Evolutionary conservation across 2,113 vertebrate genomes (phyloP), one percentile per base, ranked within the genome.

Genomic region (Psettodes erumei): DNA sequence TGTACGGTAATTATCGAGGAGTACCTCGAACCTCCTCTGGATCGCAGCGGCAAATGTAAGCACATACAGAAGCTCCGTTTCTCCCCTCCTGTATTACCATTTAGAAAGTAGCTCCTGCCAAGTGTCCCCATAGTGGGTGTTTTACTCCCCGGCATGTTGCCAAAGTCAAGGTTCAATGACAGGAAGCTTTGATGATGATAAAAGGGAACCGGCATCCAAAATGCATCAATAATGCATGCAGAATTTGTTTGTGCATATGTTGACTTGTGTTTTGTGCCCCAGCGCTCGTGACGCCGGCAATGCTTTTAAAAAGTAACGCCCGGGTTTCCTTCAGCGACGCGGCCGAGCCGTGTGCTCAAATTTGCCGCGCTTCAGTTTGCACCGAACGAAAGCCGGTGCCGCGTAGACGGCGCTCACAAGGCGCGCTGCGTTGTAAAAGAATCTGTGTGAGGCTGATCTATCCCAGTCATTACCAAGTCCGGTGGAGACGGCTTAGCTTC

Each of bases 171-270:
- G 71, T 83, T 83, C 59, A 73, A 74, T 77, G 78, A 81, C 74
- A 70, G 68, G 56, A 71, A 47, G 30, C 69, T 67, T 18, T 64
- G 65, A 70, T 33, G 83, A 42, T 64, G 79, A 85, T 86, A 68
- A 81, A 85, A 86, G 50, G 48, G 62, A 83, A 54, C 53, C 21
- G 38, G 61, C 77, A 77, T 75, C 73, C 54, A 66, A 73, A 75
- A 71, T 40, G 35, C 33, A 83, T 91, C 56, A 85, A 86, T 87
- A 81, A 85, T 88, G 76, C 70, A 90, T 78, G 43, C 55, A 25
- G 56, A 85, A 71, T 80, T 78, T 84, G 78, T 83, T 79, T 90
- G 70, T 47, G 85, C 67, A 28, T 65, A 61, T 66, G 75, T 85
- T 85, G 70, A 87, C 66, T 86, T 55, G 54, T 77, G 62, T 77